phyloP scores from a whole-genome alignment of 2,888 invertebrate species.

The Zele albiditarsus region DNA sequence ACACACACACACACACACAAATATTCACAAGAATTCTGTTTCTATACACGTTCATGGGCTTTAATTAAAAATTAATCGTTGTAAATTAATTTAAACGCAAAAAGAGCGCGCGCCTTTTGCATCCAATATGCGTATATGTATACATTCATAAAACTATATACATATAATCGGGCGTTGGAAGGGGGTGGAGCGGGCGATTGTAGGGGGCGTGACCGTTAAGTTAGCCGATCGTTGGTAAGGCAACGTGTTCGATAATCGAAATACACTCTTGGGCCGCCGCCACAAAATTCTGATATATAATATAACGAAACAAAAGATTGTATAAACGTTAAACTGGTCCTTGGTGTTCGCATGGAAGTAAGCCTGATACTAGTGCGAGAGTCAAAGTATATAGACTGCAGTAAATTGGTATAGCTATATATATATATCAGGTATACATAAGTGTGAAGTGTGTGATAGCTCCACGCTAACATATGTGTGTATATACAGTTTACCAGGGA shows the following conservation, averaged over 20 bases:
- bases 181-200: slow-evolving; percentile 67
- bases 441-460: background rate
- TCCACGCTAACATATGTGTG: background rate
- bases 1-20: background rate
- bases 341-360: background rate
- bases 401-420: background rate
- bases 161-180: slow-evolving; percentile 51
- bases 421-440: background rate
- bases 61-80: slow-evolving; percentile 72
- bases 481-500: background rate
- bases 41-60: slow-evolving; percentile 52
- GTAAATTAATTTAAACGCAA: slow-evolving; percentile 71
- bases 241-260: slow-evolving; percentile 68
- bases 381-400: background rate
- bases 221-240: slow-evolving; percentile 68
- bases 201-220: slow-evolving; percentile 69
- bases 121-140: slow-evolving; percentile 36
- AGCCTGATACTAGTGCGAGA: background rate
- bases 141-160: slow-evolving; percentile 15
- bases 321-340: background rate
- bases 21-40: slow-evolving; percentile 38
- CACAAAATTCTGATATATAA: slow-evolving; percentile 30
- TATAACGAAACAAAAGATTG: slow-evolving; percentile 61
- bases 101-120: slow-evolving; percentile 51
- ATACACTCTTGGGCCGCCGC: slow-evolving; percentile 56